Evolutionary conservation across 2,113 vertebrate genomes (phyloP).

Genomic region (Cnemophilus loriae): DNA sequence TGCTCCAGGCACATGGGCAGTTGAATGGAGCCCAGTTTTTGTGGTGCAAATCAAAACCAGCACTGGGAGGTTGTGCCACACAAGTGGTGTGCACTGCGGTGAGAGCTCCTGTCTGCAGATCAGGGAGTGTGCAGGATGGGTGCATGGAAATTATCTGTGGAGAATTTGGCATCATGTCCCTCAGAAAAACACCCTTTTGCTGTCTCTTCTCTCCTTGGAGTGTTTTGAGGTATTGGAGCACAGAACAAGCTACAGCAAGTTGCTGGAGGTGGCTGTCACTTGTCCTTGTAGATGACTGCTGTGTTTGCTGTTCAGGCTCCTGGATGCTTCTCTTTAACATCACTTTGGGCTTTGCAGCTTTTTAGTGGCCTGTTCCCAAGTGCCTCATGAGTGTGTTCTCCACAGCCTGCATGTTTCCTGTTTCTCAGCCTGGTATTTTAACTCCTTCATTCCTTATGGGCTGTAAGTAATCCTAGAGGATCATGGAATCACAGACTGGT

Average conservation of each 20-base stretch:
- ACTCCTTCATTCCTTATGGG: background rate
- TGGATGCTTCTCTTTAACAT: background rate
- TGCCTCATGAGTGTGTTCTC: background rate
- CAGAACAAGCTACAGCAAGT: background rate
- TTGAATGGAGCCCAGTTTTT: background rate
- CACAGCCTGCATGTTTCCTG: background rate
- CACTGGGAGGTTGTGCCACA: background rate
- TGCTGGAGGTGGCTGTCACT: background rate
- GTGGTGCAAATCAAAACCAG: background rate
- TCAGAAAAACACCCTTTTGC: background rate
- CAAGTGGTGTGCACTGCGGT: background rate
- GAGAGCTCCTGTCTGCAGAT: background rate
- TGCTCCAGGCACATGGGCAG: accelerated
- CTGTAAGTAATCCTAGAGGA: background rate
- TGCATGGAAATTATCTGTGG: background rate
- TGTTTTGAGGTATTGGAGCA: background rate
- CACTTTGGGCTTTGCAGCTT: background rate
- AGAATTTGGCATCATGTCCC: background rate
- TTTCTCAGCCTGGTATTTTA: background rate
- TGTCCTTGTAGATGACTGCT: background rate
- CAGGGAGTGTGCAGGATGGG: background rate
- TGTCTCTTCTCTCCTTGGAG: background rate
- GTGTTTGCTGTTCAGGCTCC: background rate
- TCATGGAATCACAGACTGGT: background rate
- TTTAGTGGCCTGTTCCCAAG: background rate